Conservation (phyloP, 2,113 vertebrate species). For the Gobiocypris rarus region DNA sequence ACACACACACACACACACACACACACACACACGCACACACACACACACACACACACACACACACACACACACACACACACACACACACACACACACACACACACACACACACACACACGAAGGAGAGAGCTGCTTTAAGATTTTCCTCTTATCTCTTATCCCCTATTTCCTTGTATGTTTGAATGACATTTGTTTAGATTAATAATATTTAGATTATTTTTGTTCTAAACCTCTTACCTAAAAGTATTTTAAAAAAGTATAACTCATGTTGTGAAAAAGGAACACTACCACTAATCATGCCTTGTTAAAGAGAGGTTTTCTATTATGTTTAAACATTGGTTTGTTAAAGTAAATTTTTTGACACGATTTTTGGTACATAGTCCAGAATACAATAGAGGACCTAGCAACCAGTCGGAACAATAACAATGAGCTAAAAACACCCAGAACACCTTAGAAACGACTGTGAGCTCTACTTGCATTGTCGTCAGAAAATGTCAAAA, state of each 20-base stretch:
- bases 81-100: neutral
- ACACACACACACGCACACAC: no score
- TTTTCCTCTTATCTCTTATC: neutral
- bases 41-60: no score
- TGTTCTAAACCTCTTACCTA: neutral
- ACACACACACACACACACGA: constrained; percentile 9
- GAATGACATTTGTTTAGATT: neutral
- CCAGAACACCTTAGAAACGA: neutral
- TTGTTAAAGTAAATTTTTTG: neutral
- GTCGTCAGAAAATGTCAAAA: neutral
- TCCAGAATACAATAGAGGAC: neutral
- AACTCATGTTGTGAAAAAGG: neutral
- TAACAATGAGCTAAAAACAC: neutral
- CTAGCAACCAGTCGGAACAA: constrained; percentile 3
- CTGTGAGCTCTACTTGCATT: neutral
- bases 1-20: no score
- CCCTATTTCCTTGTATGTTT: neutral
- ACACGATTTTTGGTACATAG: neutral
- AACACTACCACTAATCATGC: neutral
- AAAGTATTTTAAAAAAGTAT: no score
- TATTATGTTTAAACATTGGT: neutral
- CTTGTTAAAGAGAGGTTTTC: neutral
- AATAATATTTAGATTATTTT: neutral
- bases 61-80: neutral
- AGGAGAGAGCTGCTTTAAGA: neutral